Base-by-base conservation (phyloP, 1,140 invertebrate species). In the Geopemphigus sp. region DNA sequence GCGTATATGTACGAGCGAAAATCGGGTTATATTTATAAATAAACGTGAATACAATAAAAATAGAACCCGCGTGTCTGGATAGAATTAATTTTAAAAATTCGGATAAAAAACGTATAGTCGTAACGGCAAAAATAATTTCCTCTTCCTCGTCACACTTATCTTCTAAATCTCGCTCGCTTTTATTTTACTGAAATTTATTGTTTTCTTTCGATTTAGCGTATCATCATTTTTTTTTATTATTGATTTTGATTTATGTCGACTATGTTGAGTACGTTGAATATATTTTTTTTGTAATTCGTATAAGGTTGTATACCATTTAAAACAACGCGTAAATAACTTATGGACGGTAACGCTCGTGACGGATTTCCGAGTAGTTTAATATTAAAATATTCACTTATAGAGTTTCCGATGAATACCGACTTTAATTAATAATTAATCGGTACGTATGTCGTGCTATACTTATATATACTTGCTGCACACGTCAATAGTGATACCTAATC, bases 61-160 rank as follows among this genome's bases (percentile, higher is more conserved):
- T 53, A 26, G 22, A 50, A 50, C 39, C 12, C 15, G 1, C 0
- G 15, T 17, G 12, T 66, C 5, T 66, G 1, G 12, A 66, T 5
- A 39, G 14, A 24, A 66, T 47, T 22, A 0, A 6, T 53, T 26
- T 50, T 24, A 70, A 26, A 50, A 68, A 68, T 19, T 50, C 11
- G 0, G 0, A 29, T 26, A 59, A 59, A 26, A 26, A 59, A 59
- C 19, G 26, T 26, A 26, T 22, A 47, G 24, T 47, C 8, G 15
- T 68, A n/a, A 14, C 11, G 12, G 8, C 22, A 39, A 68, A 22
- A 68, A 47, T 50, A 47, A 26, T 70, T 70, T 70, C 66, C 66
- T 50, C 10, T 70, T 53, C 50, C 6, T 70, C 26, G 50, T 50
- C 66, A 50, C 14, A 26, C 10, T 50, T 26, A 47, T 10, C 22